phyloP scores from a whole-genome alignment of 2,888 invertebrate genomes.

The Acronicta leporina region DNA sequence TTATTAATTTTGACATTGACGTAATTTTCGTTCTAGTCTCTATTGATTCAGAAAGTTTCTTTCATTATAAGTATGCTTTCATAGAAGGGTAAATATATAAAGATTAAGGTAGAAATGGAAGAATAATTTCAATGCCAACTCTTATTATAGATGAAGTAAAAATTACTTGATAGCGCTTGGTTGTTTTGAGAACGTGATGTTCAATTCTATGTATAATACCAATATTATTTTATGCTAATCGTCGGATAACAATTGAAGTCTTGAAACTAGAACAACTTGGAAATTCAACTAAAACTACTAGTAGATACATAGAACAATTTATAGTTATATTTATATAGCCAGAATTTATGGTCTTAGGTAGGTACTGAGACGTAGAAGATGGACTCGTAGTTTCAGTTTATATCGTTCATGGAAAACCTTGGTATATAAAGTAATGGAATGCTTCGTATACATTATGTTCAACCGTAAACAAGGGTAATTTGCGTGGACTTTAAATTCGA shows the following conservation, averaged over 20 bases:
- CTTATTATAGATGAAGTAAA: no score
- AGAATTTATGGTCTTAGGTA: slow-evolving; percentile 15
- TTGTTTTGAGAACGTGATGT: slow-evolving; percentile 1
- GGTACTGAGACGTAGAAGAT: not conserved
- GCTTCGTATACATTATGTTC: slow-evolving; percentile 16
- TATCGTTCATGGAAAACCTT: slow-evolving; percentile 20
- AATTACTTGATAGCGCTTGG: no score
- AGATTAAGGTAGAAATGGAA: slow-evolving; percentile 7
- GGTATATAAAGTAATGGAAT: slow-evolving; percentile 12
- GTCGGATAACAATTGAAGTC: slow-evolving; percentile 20
- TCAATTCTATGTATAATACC: not conserved
- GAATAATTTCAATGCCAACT: no score
- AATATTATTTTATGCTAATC: slow-evolving; percentile 20
- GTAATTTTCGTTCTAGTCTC: slow-evolving; percentile 55
- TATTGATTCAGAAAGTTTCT: slow-evolving; percentile 56
- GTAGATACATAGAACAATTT: slow-evolving; percentile 9
- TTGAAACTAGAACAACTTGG: slow-evolving; percentile 11
- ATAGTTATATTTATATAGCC: no score
- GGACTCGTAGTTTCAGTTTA: slow-evolving; percentile 13
- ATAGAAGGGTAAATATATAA: slow-evolving; percentile 21
- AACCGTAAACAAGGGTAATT: slow-evolving; percentile 39
- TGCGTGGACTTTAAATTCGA: slow-evolving; percentile 32
- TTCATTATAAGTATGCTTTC: slow-evolving; percentile 31
- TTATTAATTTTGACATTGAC: slow-evolving; percentile 50
- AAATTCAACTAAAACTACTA: slow-evolving; percentile 7